phyloP scores from a whole-genome alignment of 2,888 invertebrate species.

The Prosopocoilus inquinatus region DNA sequence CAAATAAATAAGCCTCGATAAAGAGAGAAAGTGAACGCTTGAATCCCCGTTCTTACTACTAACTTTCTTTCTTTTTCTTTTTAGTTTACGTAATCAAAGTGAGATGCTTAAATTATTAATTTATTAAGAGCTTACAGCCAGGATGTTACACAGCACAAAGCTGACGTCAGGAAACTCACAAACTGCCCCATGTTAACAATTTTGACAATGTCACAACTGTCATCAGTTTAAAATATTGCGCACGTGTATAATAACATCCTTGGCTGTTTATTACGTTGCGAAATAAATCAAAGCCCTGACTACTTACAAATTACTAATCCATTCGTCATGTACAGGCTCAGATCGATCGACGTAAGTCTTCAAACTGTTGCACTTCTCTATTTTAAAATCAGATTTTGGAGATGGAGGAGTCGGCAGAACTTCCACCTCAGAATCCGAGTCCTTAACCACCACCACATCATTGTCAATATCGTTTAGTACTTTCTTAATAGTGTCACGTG shows the following conservation, averaged over 20 bases:
- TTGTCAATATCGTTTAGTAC: conserved; percentile 38
- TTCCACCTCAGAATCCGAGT: conserved; percentile 47
- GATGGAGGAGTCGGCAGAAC: conserved; percentile 43
- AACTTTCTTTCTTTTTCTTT: too few relatives aligned
- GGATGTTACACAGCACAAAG: neutral
- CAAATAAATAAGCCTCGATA: too few relatives aligned
- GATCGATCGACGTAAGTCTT: conserved; percentile 57
- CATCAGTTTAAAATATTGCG: neutral
- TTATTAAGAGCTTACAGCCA: too few relatives aligned
- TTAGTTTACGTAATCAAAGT: too few relatives aligned
- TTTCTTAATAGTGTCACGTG: conserved; percentile 40
- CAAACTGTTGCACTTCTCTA: conserved; percentile 55
- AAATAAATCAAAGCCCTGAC: neutral
- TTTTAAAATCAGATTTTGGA: conserved; percentile 46
- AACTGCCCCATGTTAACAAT: conserved; percentile 21
- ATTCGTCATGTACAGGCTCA: conserved; percentile 54
- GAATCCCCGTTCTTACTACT: too few relatives aligned
- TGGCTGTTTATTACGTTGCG: neutral
- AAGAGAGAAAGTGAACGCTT: too few relatives aligned
- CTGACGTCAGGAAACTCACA: conserved; percentile 14
- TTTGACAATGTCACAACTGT: conserved; percentile 8
- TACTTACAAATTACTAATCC: conserved; percentile 55
- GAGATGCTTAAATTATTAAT: too few relatives aligned
- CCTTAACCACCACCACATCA: conserved; percentile 39
- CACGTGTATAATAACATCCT: neutral